phyloP scores from a whole-genome alignment of 2,888 invertebrate species.

The Tetanocera ferruginea region DNA sequence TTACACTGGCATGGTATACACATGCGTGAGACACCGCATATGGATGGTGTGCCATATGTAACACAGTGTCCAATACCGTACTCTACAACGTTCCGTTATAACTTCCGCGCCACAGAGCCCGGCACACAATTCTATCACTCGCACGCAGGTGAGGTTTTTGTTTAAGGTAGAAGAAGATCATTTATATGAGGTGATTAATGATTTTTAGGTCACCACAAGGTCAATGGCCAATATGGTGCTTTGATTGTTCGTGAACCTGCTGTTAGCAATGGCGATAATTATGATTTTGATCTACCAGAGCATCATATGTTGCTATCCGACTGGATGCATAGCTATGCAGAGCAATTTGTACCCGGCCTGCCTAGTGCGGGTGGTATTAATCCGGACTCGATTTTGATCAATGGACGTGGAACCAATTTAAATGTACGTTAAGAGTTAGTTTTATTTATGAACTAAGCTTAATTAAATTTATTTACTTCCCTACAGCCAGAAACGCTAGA shows the following conservation, averaged over 20 bases:
- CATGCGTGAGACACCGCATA: conserved; percentile 80
- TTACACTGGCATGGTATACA: conserved; percentile 93
- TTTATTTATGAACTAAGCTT: too few relatives aligned
- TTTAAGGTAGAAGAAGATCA: too few relatives aligned
- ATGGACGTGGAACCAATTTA: conserved; percentile 59
- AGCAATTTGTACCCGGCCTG: conserved; percentile 59
- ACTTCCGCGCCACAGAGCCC: conserved; percentile 77
- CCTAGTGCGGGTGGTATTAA: conserved; percentile 51
- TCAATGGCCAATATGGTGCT: conserved; percentile 84
- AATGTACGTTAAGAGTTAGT: conserved; percentile 45
- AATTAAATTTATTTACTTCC: neutral
- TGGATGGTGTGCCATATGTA: conserved; percentile 87
- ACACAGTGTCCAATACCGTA: conserved; percentile 86
- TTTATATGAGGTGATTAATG: too few relatives aligned
- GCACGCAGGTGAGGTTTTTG: conserved; percentile 71
- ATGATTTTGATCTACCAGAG: conserved; percentile 80
- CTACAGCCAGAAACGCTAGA: conserved; percentile 20
- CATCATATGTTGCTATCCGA: conserved; percentile 82
- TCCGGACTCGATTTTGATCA: conserved; percentile 60
- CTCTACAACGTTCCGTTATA: conserved; percentile 77
- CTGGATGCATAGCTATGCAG: conserved; percentile 79
- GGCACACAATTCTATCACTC: conserved; percentile 87
- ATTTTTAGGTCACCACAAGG: conserved; percentile 78
- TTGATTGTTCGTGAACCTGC: conserved; percentile 79
- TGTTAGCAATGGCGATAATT: conserved; percentile 76